Conservation (phyloP, 1,140 invertebrate species). For the Harlomillsia oculata region DNA sequence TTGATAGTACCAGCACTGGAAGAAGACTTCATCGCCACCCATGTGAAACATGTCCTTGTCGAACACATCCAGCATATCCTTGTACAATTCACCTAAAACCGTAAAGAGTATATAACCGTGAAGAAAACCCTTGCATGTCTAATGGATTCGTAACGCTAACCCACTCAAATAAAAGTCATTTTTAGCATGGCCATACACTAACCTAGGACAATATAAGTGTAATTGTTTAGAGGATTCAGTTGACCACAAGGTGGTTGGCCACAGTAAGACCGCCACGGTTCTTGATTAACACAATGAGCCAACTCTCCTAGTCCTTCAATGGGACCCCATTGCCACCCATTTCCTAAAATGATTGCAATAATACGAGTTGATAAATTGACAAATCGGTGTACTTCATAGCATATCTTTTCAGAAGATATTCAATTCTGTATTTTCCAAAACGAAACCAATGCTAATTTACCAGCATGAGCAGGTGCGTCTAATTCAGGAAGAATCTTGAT, state of each 20-base stretch:
- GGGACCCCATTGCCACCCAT: constrained; percentile 34
- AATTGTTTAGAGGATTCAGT: constrained; percentile 31
- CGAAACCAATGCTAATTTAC: no score
- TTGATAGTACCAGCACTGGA: constrained; percentile 38
- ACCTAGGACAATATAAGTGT: constrained; percentile 35
- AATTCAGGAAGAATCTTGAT: constrained; percentile 45
- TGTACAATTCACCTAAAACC: constrained; percentile 24
- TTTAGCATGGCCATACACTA: not conserved
- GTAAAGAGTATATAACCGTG: not conserved
- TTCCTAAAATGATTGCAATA: constrained; percentile 8
- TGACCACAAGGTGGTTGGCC: constrained; percentile 32
- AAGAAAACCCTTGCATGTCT: not conserved
- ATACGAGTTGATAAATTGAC: no score
- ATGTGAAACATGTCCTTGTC: constrained; percentile 38
- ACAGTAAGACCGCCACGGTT: constrained; percentile 30
- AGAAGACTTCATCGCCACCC: constrained; percentile 40
- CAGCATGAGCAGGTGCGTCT: constrained; percentile 38
- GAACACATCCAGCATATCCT: constrained; percentile 41
- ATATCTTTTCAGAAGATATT: not conserved
- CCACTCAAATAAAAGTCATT: no score
- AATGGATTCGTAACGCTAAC: no score
- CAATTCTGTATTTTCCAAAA: not conserved
- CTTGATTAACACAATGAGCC: constrained; percentile 32
- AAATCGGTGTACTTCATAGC: not conserved
- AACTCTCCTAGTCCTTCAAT: constrained; percentile 27